Percentiles rank a stretch among this genome's conserved stretches.
Evolutionary conservation across 2,888 invertebrate genomes (phyloP).

Genomic region (Pogonocherus hispidulus): DNA sequence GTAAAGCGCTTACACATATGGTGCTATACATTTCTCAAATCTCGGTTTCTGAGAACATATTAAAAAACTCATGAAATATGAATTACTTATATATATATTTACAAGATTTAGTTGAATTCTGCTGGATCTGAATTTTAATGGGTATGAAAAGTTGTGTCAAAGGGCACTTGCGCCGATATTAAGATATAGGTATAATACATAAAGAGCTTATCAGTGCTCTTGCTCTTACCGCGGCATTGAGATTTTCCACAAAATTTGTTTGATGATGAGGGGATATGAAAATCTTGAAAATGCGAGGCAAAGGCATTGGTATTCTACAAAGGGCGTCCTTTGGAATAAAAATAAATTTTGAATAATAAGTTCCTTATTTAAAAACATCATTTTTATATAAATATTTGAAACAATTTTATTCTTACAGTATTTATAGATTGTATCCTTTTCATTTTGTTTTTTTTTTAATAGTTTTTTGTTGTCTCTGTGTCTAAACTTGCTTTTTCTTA

Average conservation of each 20-base stretch:
- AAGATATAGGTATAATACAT: not conserved
- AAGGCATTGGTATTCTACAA: not conserved
- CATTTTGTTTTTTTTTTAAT: too few relatives aligned
- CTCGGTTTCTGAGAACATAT: not conserved
- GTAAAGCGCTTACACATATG: not conserved
- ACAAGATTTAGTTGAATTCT: not conserved
- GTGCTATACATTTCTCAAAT: not conserved
- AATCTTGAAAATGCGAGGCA: conserved; percentile 3
- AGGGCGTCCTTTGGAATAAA: too few relatives aligned
- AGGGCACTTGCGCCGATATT: not conserved
- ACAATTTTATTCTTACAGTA: too few relatives aligned
- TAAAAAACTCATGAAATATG: conserved; percentile 1
- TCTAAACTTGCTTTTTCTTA: too few relatives aligned
- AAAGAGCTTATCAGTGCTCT: conserved; percentile 25
- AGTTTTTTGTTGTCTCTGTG: too few relatives aligned
- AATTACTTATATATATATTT: not conserved
- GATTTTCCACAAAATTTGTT: conserved; percentile 31
- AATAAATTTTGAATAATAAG: too few relatives aligned
- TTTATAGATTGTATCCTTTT: too few relatives aligned
- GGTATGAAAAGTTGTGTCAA: conserved; percentile 16
- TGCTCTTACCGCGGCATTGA: not conserved
- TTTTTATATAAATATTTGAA: too few relatives aligned
- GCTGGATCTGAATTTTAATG: not conserved
- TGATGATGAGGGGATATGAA: conserved; percentile 7
- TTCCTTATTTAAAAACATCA: too few relatives aligned